Conservation (phyloP, 37 sponge, comb jelly and placozoan genomes). For the Ephydatia muelleri region DNA sequence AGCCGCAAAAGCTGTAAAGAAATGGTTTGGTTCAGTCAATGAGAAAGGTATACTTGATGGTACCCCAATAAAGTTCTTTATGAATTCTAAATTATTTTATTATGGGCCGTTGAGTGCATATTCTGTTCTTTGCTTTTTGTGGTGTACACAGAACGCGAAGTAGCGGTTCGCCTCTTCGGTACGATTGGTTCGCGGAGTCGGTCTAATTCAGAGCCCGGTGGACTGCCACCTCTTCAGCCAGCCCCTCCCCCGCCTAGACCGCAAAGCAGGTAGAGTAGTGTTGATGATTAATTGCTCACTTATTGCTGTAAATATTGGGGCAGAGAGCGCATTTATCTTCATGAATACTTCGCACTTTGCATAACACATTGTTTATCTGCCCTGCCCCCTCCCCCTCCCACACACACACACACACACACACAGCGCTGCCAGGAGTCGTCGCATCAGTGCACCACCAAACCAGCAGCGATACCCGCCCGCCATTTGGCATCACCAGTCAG, state of each 20-base stretch:
- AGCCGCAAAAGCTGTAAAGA: conserved; percentile 66
- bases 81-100: no score
- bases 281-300: neutral
- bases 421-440: conserved; percentile 17
- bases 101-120: no score
- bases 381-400: no score
- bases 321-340: no score
- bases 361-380: no score
- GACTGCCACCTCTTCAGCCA: conserved; percentile 2
- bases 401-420: no score
- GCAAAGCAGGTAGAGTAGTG: neutral
- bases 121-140: neutral
- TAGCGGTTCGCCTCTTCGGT: conserved; percentile 73
- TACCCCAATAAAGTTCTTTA: neutral
- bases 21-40: conserved; percentile 58
- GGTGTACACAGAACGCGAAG: conserved; percentile 57
- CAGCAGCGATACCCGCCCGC: conserved; percentile 41
- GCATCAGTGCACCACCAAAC: conserved; percentile 5
- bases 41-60: conserved; percentile 41
- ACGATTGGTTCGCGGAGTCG: conserved; percentile 62
- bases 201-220: conserved; percentile 23
- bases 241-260: conserved; percentile 34
- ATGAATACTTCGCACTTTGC: no score
- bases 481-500: conserved; percentile 71
- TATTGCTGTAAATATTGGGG: neutral